phyloP scores from a whole-genome alignment of 2,113 vertebrate genomes.

The Sapayoa aenigma region DNA sequence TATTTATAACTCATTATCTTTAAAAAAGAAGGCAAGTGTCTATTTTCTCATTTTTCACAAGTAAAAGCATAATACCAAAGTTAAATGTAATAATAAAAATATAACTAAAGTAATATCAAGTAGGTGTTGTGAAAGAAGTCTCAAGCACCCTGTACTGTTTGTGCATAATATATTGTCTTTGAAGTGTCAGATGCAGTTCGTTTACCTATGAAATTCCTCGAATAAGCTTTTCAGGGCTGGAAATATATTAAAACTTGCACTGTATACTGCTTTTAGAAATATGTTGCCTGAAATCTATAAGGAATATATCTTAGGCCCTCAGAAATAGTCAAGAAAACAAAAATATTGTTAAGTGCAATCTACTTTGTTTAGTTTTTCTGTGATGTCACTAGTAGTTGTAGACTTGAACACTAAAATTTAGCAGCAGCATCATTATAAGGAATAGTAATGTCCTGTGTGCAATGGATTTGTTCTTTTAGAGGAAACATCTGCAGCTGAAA shows the following conservation, averaged over 20 bases:
- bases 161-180: too few species aligned
- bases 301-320: not conserved
- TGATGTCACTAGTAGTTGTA: not conserved
- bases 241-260: not conserved
- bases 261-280: not conserved
- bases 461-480: not conserved
- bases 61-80: not conserved
- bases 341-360: not conserved
- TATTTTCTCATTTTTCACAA: not conserved
- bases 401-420: not conserved
- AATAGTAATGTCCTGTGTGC: not conserved
- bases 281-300: not conserved
- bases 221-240: not conserved
- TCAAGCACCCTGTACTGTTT: too few species aligned
- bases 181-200: not conserved
- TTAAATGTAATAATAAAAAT: too few species aligned
- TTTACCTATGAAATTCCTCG: not conserved
- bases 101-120: not conserved
- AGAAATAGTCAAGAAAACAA: not conserved
- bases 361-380: not conserved
- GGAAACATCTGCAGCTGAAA: not conserved
- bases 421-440: not conserved
- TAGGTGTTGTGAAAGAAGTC: not conserved
- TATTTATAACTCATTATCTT: not conserved
- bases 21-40: not conserved